Evolutionary conservation across 2,113 vertebrate genomes (phyloP).

Genomic region (Pachypanchax playfairii): DNA sequence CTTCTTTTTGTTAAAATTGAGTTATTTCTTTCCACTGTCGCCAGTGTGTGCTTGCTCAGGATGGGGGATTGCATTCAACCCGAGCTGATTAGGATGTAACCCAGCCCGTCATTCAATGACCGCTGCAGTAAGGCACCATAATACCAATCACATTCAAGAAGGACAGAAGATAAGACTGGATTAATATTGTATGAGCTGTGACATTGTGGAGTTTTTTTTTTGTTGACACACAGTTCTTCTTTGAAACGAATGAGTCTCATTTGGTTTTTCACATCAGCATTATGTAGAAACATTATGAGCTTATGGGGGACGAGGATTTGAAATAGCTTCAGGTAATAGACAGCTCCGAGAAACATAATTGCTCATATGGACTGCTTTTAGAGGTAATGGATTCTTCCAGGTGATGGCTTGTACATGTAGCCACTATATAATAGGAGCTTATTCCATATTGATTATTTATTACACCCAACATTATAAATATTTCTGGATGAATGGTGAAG

Average conservation of each 20-base stretch:
- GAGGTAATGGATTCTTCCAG: slow-evolving; percentile 54
- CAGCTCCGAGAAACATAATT: slow-evolving; percentile 45
- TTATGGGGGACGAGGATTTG: slow-evolving; percentile 18
- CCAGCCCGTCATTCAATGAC: too few species aligned
- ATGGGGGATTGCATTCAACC: too few species aligned
- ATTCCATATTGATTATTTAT: slow-evolving; percentile 22
- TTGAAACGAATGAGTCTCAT: slow-evolving; percentile 7
- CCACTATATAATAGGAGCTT: slow-evolving; percentile 11
- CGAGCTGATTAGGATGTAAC: too few species aligned
- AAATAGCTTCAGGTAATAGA: slow-evolving; percentile 43
- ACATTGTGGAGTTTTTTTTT: not conserved
- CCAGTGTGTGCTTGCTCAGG: too few species aligned
- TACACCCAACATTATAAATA: slow-evolving; percentile 21
- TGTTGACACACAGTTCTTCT: not conserved
- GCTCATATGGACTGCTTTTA: slow-evolving; percentile 23
- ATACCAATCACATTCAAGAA: slow-evolving; percentile 1
- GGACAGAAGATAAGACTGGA: not conserved
- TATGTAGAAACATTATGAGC: slow-evolving; percentile 25
- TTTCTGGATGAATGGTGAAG: slow-evolving; percentile 1
- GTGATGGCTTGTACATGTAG: slow-evolving; percentile 32
- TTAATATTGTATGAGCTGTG: not conserved
- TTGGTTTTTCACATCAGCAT: not conserved
- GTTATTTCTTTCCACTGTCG: too few species aligned
- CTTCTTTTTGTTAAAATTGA: too few species aligned
- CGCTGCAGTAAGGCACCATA: too few species aligned